Evolutionary conservation across 2,797 vertebrate species (phyloP).

Genomic region (Microchirus variegatus): DNA sequence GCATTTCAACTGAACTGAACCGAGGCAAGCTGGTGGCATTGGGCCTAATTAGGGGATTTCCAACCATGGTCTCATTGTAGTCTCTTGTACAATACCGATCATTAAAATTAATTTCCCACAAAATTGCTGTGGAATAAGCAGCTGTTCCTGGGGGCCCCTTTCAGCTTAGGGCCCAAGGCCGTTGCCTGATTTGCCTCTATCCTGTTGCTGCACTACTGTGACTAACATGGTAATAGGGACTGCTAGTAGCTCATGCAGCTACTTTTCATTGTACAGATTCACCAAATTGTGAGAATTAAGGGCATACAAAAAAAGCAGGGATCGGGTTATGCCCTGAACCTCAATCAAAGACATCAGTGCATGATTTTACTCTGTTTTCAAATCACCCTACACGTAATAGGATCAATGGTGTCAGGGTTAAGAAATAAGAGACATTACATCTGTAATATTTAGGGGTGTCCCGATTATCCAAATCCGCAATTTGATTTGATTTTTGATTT

Average conservation of each 20-base stretch:
- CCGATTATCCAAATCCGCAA: no score
- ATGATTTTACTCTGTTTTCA: neutral
- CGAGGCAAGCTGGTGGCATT: neutral
- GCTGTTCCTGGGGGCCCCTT: neutral
- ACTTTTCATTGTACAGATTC: neutral
- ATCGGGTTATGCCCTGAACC: neutral
- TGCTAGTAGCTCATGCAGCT: neutral
- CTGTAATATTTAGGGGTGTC: no score
- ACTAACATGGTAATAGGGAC: neutral
- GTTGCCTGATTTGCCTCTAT: neutral
- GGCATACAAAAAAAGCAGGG: neutral
- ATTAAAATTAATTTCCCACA: no score
- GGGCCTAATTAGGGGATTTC: neutral
- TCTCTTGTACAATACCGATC: no score
- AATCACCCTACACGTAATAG: neutral
- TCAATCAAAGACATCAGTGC: neutral
- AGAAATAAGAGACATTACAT: neutral
- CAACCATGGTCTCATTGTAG: no score
- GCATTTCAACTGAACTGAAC: neutral
- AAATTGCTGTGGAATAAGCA: neutral
- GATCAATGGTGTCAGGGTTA: neutral
- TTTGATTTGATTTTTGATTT: no score
- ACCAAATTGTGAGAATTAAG: neutral
- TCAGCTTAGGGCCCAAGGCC: neutral
- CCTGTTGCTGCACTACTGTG: neutral